A percentile compares a stretch with the other conserved stretches of the same genome.
These are phyloP conservation scores for Meandrina meandrites DNA, from an alignment of 92 coral and sea anemone genomes.

Conservation along the genomic window DNA sequence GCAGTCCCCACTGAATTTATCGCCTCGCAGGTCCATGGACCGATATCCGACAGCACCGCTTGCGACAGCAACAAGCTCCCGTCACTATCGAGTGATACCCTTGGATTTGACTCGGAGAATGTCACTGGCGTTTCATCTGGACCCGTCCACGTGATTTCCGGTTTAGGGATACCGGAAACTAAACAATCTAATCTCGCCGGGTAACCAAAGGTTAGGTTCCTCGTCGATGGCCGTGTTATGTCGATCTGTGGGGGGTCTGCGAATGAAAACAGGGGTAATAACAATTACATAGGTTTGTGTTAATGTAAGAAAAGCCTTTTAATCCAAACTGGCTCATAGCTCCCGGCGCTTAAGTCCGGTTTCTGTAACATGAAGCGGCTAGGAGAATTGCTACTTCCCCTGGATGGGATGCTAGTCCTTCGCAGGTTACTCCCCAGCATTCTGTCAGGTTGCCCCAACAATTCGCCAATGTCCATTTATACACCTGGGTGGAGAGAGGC, in stretches of 20 bases:
- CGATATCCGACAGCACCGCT: slow-evolving; percentile 33
- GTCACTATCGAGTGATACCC: slow-evolving; percentile 45
- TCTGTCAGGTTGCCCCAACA: no score
- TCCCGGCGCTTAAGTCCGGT: no score
- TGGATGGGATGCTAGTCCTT: no score
- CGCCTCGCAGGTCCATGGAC: slow-evolving; percentile 52
- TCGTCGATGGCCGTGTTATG: slow-evolving; percentile 33
- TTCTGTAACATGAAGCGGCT: not conserved
- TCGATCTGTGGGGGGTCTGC: slow-evolving; percentile 50
- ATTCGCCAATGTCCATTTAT: no score
- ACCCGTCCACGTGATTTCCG: slow-evolving; percentile 49
- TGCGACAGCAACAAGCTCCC: slow-evolving; percentile 34
- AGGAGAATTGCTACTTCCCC: no score
- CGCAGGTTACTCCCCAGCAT: no score
- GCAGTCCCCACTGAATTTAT: slow-evolving; percentile 31
- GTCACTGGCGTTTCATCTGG: slow-evolving; percentile 21
- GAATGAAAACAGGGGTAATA: not conserved
- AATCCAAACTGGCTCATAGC: no score
- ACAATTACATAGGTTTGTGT: not conserved
- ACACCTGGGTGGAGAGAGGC: no score
- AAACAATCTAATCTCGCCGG: slow-evolving; percentile 55
- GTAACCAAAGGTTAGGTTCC: slow-evolving; percentile 55
- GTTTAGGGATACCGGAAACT: slow-evolving; percentile 56
- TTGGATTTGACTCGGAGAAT: slow-evolving; percentile 19
- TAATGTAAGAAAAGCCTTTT: no score